Percentiles rank a stretch among this genome's conserved stretches.
Evolutionary conservation across 2,797 vertebrate species (phyloP).

Genomic region (Sebastolobus alascanus): DNA sequence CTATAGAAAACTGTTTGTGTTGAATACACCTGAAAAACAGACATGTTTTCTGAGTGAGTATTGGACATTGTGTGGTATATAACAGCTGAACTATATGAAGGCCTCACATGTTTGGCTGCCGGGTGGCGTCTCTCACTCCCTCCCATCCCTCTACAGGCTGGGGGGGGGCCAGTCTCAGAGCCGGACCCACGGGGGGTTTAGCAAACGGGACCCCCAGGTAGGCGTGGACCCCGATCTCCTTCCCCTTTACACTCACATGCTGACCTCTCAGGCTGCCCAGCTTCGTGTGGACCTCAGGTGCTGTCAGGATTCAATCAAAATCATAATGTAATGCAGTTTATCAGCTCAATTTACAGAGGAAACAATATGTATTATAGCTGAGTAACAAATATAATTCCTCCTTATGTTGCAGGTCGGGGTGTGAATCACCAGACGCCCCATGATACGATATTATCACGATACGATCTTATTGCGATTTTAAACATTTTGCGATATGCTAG

Average conservation of each 20-base stretch:
- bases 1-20: fast-evolving
- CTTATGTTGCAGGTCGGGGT: too few species aligned
- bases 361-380: neutral
- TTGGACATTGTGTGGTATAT: neutral
- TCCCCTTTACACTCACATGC: conserved; percentile 77
- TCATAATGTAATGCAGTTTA: neutral
- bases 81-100: neutral
- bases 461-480: too few species aligned
- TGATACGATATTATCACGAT: too few species aligned
- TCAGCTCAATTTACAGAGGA: neutral
- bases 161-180: conserved; percentile 79
- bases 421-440: too few species aligned
- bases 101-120: conserved; percentile 79
- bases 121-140: conserved; percentile 78
- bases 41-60: neutral
- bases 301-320: conserved; percentile 43
- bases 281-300: conserved; percentile 67
- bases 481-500: too few species aligned
- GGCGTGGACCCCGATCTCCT: conserved; percentile 71
- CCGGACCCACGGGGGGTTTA: conserved; percentile 78
- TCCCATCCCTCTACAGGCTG: conserved; percentile 75
- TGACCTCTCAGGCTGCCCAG: conserved; percentile 79
- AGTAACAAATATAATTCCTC: neutral
- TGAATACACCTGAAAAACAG: conserved; percentile 79
- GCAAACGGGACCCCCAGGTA: conserved; percentile 84